These are phyloP conservation scores for Nesoenas mayeri DNA, from an alignment of 2,113 vertebrate genomes.

Conservation along the genomic window DNA sequence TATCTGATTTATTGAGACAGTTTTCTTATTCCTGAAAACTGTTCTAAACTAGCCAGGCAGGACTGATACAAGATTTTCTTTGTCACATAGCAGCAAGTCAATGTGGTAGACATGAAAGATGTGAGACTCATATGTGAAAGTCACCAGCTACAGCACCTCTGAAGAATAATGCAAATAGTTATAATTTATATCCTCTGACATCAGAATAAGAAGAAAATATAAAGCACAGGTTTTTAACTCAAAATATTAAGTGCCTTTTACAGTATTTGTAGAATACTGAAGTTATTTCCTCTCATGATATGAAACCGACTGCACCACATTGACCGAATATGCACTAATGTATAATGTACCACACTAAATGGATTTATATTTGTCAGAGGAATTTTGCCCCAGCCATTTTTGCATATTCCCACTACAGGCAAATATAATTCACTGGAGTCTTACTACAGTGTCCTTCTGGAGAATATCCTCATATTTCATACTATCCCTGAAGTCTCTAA, in stretches of 20 bases:
- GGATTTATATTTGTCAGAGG: conserved; percentile 73
- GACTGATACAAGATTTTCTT: conserved; percentile 74
- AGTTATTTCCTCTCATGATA: conserved; percentile 65
- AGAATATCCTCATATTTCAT: conserved; percentile 42
- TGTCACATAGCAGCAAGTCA: conserved; percentile 68
- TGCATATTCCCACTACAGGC: conserved; percentile 56
- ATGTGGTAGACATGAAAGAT: conserved; percentile 42
- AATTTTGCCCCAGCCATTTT: conserved; percentile 64
- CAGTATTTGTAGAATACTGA: conserved; percentile 52
- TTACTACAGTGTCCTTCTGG: conserved; percentile 57
- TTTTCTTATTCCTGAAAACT: conserved; percentile 76
- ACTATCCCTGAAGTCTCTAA: conserved; percentile 46
- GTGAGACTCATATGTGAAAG: conserved; percentile 54
- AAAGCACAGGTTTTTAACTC: conserved; percentile 57
- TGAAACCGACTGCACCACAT: conserved; percentile 50
- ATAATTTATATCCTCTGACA: conserved; percentile 69
- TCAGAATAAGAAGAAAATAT: conserved; percentile 59
- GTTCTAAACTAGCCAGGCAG: conserved; percentile 71
- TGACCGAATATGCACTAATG: conserved; percentile 62
- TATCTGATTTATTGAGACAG: conserved; percentile 66
- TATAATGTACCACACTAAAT: conserved; percentile 76
- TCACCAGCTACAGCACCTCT: conserved; percentile 53
- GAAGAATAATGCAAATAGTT: conserved; percentile 70
- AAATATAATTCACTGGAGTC: conserved; percentile 63
- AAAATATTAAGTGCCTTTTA: conserved; percentile 41